Conservation (phyloP, 2,888 invertebrate genomes). For the Agriopis aurantiaria region DNA sequence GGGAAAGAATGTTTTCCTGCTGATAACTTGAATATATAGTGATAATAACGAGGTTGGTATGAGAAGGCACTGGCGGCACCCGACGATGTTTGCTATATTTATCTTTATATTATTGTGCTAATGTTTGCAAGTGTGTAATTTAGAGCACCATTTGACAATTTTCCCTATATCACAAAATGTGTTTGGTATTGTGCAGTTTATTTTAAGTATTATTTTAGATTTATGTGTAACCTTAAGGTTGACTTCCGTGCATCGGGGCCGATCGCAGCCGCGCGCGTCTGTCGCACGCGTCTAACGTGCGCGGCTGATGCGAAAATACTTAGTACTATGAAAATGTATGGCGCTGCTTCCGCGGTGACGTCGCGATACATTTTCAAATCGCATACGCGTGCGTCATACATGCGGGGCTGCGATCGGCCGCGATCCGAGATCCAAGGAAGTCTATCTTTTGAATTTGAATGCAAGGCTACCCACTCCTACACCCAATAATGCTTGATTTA, state of each 20-base stretch:
- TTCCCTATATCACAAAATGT: slow-evolving; percentile 21
- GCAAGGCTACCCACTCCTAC: slow-evolving; percentile 27
- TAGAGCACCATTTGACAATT: slow-evolving; percentile 31
- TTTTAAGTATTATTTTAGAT: slow-evolving; percentile 28
- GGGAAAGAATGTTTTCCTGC: slow-evolving; percentile 15
- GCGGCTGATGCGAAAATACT: too few relatives aligned
- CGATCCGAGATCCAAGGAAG: too few relatives aligned
- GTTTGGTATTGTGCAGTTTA: slow-evolving; percentile 15
- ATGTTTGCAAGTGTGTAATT: slow-evolving; percentile 25
- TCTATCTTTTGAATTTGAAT: slow-evolving; percentile 19
- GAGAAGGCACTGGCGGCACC: slow-evolving; percentile 14
- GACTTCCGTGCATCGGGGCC: too few relatives aligned
- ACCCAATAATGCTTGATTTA: slow-evolving; percentile 27
- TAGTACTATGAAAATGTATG: too few relatives aligned
- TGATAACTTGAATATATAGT: slow-evolving; percentile 28
- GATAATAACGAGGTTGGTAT: slow-evolving; percentile 25
- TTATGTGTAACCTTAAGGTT: slow-evolving; percentile 23
- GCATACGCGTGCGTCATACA: too few relatives aligned
- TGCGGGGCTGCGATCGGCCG: too few relatives aligned
- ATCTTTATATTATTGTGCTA: slow-evolving; percentile 22
- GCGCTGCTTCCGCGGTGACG: too few relatives aligned
- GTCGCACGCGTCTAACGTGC: too few relatives aligned
- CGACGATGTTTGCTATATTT: slow-evolving; percentile 16
- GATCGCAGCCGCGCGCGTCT: too few relatives aligned
- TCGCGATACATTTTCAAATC: too few relatives aligned